Evolutionary conservation across 2,797 vertebrate genomes (phyloP).

Genomic region (Leuciscus waleckii): DNA sequence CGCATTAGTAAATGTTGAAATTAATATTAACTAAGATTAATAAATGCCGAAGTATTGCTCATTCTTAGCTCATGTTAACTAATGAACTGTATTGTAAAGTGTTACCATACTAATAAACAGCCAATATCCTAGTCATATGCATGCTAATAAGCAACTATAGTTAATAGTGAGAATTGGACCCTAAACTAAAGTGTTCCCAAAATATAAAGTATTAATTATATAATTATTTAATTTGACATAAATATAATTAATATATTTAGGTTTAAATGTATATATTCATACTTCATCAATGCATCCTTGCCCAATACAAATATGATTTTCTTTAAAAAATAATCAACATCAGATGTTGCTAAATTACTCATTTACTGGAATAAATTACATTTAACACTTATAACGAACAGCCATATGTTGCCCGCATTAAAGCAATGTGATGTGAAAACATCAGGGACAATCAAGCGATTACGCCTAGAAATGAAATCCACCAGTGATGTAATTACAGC

Average conservation of each 20-base stretch:
- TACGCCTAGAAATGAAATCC: not conserved
- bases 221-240: too few relatives aligned
- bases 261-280: not conserved
- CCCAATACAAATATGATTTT: not conserved
- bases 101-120: too few relatives aligned
- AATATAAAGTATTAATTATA: not conserved
- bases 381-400: not conserved
- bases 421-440: not conserved
- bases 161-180: too few relatives aligned
- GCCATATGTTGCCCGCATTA: not conserved
- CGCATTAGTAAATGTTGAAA: too few relatives aligned
- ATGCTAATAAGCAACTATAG: too few relatives aligned
- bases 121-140: too few relatives aligned
- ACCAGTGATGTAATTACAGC: slow-evolving; percentile 12
- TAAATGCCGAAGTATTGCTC: too few relatives aligned
- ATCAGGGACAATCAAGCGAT: slow-evolving; percentile 9
- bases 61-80: too few relatives aligned
- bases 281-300: not conserved
- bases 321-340: not conserved
- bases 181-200: too few relatives aligned
- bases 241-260: too few relatives aligned
- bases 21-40: too few relatives aligned
- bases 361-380: not conserved
- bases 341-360: not conserved
- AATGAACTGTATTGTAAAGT: too few relatives aligned